A percentile compares a stretch with the other conserved stretches of the same genome.
Evolutionary conservation across 2,888 invertebrate genomes (phyloP).

Genomic region (Ceraclea dissimilis): DNA sequence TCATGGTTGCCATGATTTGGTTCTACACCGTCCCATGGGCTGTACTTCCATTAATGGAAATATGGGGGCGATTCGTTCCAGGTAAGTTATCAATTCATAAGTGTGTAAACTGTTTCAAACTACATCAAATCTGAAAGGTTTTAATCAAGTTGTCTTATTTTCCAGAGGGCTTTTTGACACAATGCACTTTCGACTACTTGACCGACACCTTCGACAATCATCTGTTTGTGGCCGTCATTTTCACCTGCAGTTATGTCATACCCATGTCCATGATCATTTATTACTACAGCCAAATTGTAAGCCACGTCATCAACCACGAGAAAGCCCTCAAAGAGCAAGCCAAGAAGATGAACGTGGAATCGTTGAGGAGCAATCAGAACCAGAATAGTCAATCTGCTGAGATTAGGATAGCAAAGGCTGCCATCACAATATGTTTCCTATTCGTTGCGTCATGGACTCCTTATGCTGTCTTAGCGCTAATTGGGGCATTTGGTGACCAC

Average conservation of each 20-base stretch:
- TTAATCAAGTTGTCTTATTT: no score
- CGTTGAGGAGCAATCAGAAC: constrained; percentile 60
- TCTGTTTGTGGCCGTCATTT: constrained; percentile 69
- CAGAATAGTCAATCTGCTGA: constrained; percentile 66
- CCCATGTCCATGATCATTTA: constrained; percentile 72
- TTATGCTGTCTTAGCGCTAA: constrained; percentile 74
- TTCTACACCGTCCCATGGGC: constrained; percentile 75
- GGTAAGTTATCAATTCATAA: constrained; percentile 49
- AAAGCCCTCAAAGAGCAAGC: constrained; percentile 68
- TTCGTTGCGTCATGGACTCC: constrained; percentile 87
- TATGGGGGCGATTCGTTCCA: constrained; percentile 83
- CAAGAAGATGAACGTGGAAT: constrained; percentile 88
- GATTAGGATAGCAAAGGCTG: constrained; percentile 80
- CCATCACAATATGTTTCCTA: constrained; percentile 78
- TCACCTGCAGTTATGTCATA: constrained; percentile 67
- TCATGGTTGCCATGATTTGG: constrained; percentile 69
- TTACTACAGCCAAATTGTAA: constrained; percentile 82
- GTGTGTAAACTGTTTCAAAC: no score
- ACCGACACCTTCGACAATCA: constrained; percentile 71
- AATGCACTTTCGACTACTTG: constrained; percentile 76
- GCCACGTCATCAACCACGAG: constrained; percentile 79
- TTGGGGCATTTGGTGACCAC: constrained; percentile 75
- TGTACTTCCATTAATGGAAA: constrained; percentile 66
- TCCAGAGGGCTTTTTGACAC: constrained; percentile 83
- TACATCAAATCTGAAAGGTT: no score